A percentile compares a stretch with the other conserved stretches of the same genome.
phyloP scores from a whole-genome alignment of 2,797 vertebrate species.

The Paratrypauchen microcephalus region DNA sequence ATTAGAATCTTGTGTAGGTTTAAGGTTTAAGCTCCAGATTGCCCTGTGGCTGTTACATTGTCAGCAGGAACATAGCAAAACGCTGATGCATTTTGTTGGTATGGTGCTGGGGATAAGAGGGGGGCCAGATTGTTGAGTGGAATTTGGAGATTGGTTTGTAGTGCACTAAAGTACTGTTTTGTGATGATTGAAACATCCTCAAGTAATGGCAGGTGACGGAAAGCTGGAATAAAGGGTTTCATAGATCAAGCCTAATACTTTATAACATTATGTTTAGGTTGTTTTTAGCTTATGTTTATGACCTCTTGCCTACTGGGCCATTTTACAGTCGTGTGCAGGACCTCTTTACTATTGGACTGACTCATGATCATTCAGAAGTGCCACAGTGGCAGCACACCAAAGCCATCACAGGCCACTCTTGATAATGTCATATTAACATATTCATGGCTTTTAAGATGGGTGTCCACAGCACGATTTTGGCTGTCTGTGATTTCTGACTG shows the following conservation, averaged over 20 bases:
- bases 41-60: constrained; percentile 6
- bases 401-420: too few species aligned
- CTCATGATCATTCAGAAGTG: too few species aligned
- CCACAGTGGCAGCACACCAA: too few species aligned
- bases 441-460: too few species aligned
- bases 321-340: neutral
- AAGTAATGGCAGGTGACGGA: constrained; percentile 5
- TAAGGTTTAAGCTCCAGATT: constrained; percentile 21
- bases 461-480: too few species aligned
- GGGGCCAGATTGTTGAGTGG: constrained; percentile 2
- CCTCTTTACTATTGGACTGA: too few species aligned
- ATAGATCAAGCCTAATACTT: neutral
- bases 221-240: constrained; percentile 1
- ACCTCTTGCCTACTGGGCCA: neutral
- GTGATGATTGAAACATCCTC: constrained; percentile 10
- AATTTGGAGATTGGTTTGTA: constrained; percentile 18
- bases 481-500: too few species aligned
- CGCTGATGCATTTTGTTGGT: constrained; percentile 18
- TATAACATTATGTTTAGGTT: neutral
- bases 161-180: neutral
- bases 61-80: constrained; percentile 12
- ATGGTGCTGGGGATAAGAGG: constrained; percentile 4
- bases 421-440: too few species aligned
- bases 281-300: neutral
- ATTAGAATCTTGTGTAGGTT: constrained; percentile 31